Conservation (phyloP, 2,113 vertebrate species). For the Paedocypris sp. region DNA sequence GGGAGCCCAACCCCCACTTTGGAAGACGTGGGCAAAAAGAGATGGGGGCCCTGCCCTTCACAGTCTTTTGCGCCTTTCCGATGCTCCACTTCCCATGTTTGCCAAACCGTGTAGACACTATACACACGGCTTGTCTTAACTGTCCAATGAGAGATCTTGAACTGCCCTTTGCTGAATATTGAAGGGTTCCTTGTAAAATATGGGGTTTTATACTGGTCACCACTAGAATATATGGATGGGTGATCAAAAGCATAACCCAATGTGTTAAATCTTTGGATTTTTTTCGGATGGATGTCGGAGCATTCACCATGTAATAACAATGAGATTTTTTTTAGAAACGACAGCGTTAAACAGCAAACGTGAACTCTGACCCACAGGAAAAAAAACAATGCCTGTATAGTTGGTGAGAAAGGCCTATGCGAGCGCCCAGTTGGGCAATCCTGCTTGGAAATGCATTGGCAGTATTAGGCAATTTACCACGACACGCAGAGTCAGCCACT, state of each 20-base stretch:
- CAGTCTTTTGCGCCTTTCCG: conserved; percentile 46
- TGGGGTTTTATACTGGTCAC: too few species aligned
- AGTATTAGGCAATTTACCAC: conserved; percentile 7
- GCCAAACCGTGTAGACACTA: neutral
- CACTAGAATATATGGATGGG: too few species aligned
- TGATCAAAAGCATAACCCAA: too few species aligned
- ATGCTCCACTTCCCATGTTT: conserved; percentile 27
- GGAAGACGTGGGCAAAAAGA: conserved; percentile 30
- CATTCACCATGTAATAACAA: too few species aligned
- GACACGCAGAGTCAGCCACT: neutral
- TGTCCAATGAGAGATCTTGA: neutral
- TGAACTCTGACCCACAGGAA: neutral
- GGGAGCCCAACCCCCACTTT: conserved; percentile 54
- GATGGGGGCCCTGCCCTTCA: conserved; percentile 14
- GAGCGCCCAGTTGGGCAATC: neutral
- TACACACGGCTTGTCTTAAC: neutral
- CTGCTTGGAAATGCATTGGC: neutral
- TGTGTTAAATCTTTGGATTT: too few species aligned
- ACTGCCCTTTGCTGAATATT: too few species aligned
- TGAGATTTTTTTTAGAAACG: too few species aligned
- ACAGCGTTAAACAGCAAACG: too few species aligned
- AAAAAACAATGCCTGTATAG: neutral
- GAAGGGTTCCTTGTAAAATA: too few species aligned
- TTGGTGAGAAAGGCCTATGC: neutral
- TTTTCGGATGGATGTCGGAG: too few species aligned